Base-by-base conservation (phyloP, 2,113 vertebrate genomes). In the Tapirus terrestris region DNA sequence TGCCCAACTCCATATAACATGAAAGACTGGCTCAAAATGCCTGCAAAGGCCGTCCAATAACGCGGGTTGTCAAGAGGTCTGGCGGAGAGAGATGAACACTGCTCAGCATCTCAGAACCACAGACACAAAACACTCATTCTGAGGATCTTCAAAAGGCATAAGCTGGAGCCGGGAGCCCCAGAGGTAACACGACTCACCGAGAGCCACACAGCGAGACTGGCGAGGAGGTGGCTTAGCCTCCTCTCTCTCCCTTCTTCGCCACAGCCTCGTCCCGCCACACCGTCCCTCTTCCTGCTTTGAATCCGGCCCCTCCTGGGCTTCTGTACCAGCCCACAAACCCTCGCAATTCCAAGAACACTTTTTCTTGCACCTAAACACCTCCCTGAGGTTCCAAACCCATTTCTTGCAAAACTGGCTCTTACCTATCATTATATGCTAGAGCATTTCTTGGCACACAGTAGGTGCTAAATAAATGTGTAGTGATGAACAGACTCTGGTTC, bases 41-140 rank as follows among this genome's bases (percentile, higher is more conserved):
- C 99, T 20, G 97, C 98, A 63, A 98, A 99, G 84, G 80, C 99
- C 0, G 9, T 98, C 99, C 99, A 99, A 23, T 70, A 12, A 0
- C 39, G 48, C 0, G 99, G 87, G 18, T 80, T 91, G 90, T 98
- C 97, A 36, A 98, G 75, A 9, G 8, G 83, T 20, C 99, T 99
- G 33, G 36, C 51, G 91, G 88, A 43, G 5, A 31, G 3, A 23
- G 36, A 9, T 0, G 9, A 3, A 6, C 18, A 3, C 10, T 6
- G 0, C 18, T 5, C 2, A 1, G 39, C 10, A 0, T 25, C 20
- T 43, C 14, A 20, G 61, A 13, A 16, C 5, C 20, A 3, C 12
- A 11, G 0, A 5, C 0, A 2, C 0, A 1, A 20, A 25, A 1
- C 33, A 0, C 29, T 8, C 53, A 0, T 0, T 1, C 7, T 16